A percentile compares a stretch with the other conserved stretches of the same genome.
These are phyloP conservation scores for Perodicticus potto DNA, from an alignment of 2,797 vertebrate genomes.

Conservation along the genomic window DNA sequence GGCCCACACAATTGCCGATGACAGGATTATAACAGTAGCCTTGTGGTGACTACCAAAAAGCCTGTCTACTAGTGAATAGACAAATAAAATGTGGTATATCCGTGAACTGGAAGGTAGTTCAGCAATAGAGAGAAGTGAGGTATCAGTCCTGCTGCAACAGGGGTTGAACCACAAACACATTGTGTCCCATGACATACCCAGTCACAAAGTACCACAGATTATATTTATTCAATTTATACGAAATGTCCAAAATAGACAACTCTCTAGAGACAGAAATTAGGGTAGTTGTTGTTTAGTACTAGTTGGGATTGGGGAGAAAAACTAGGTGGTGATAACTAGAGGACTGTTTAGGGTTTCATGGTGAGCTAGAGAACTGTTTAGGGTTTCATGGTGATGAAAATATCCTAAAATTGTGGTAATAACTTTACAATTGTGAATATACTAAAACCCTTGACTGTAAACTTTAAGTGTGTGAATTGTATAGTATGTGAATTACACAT, in stretches of 20 bases:
- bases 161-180: background rate
- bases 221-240: background rate
- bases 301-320: no score
- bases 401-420: background rate
- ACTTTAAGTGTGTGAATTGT: background rate
- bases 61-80: background rate
- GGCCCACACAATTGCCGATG: background rate
- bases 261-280: background rate
- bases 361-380: no score
- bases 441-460: background rate
- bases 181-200: background rate
- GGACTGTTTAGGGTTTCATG: no score
- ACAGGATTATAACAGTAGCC: background rate
- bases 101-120: background rate
- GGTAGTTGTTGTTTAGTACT: background rate
- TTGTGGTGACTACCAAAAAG: background rate
- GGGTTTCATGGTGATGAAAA: background rate
- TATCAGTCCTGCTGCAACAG: background rate
- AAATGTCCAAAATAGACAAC: background rate
- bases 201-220: background rate
- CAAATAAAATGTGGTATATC: background rate
- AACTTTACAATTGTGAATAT: background rate
- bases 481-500: background rate
- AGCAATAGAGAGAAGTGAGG: background rate
- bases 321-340: background rate